These are phyloP conservation scores for Oryzias curvinotus DNA, from an alignment of 2,113 vertebrate genomes.

Conservation along the genomic window DNA sequence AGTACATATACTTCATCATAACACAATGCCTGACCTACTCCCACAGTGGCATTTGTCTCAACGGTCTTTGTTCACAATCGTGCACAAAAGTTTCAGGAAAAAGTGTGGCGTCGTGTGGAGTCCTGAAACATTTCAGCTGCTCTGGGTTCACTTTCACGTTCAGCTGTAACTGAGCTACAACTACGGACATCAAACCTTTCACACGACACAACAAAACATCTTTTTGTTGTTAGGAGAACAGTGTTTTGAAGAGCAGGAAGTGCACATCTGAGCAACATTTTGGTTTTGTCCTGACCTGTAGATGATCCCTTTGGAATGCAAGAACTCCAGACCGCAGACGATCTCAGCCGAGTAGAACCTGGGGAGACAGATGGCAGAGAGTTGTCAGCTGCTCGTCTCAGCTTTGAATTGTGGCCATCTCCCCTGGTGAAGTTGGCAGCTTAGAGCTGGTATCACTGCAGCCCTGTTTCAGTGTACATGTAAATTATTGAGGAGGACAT, in stretches of 20 bases:
- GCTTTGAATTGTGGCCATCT: background rate
- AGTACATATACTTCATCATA: too few relatives aligned
- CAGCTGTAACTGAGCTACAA: background rate
- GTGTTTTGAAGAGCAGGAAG: background rate
- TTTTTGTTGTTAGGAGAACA: background rate
- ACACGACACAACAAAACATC: background rate
- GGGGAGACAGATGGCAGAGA: constrained; percentile 42
- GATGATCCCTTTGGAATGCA: constrained; percentile 94
- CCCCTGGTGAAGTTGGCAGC: constrained; percentile 15
- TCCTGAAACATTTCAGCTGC: constrained; percentile 31
- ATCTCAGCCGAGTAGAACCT: constrained; percentile 98
- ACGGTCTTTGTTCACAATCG: constrained; percentile 15
- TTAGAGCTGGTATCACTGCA: constrained; percentile 28
- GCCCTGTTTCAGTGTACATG: constrained; percentile 34
- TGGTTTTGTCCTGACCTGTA: constrained; percentile 84
- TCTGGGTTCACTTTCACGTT: constrained; percentile 17
- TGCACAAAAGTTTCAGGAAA: constrained; percentile 10
- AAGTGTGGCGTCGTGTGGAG: constrained; percentile 33
- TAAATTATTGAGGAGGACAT: constrained; percentile 74
- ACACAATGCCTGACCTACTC: too few relatives aligned
- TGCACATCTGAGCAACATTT: constrained; percentile 1
- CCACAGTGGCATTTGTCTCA: constrained; percentile 12
- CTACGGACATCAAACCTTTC: background rate
- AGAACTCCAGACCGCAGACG: constrained; percentile 92
- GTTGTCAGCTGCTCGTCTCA: constrained; percentile 18